Evolutionary conservation across 2,797 vertebrate species (phyloP).

Genomic region (Ctenochaetus hawaiiensis): DNA sequence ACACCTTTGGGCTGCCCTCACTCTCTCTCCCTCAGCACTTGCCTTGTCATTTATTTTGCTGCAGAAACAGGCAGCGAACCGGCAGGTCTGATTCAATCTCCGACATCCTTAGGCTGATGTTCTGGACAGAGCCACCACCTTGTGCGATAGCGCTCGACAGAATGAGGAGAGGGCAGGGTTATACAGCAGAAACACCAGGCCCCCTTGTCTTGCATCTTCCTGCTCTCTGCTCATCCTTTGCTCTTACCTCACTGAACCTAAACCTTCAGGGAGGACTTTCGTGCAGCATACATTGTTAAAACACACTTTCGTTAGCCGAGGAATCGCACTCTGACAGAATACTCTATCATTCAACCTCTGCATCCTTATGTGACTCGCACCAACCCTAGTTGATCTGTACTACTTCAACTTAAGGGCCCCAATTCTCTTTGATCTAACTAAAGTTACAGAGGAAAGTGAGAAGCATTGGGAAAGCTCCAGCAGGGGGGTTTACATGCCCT

Average conservation of each 20-base stretch:
- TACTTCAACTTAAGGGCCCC: slow-evolving; percentile 72
- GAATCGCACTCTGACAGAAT: slow-evolving; percentile 72
- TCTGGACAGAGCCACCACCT: slow-evolving; percentile 58
- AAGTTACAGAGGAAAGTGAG: slow-evolving; percentile 78
- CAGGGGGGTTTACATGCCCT: slow-evolving; percentile 72
- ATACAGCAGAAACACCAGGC: slow-evolving; percentile 54
- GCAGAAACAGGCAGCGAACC: slow-evolving; percentile 61
- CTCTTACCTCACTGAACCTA: slow-evolving; percentile 57
- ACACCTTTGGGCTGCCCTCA: slow-evolving; percentile 74
- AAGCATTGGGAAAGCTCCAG: slow-evolving; percentile 71
- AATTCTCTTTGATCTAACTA: slow-evolving; percentile 81
- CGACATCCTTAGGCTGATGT: slow-evolving; percentile 71
- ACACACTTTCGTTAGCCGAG: slow-evolving; percentile 59
- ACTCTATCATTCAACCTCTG: slow-evolving; percentile 64
- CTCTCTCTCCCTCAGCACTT: slow-evolving; percentile 60
- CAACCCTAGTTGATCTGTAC: slow-evolving; percentile 73
- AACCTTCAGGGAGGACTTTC: slow-evolving; percentile 54
- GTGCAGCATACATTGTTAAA: slow-evolving; percentile 77
- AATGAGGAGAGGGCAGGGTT: slow-evolving; percentile 43
- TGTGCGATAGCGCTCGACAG: slow-evolving; percentile 31
- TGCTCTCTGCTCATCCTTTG: slow-evolving; percentile 52
- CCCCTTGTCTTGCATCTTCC: slow-evolving; percentile 59
- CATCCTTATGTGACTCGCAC: slow-evolving; percentile 72
- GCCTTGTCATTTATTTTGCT: slow-evolving; percentile 80
- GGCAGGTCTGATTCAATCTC: slow-evolving; percentile 77